Evolutionary conservation across 2,888 invertebrate genomes (phyloP), one percentile per base, ranked within the genome.

Genomic region (Drosophila longiperda): DNA sequence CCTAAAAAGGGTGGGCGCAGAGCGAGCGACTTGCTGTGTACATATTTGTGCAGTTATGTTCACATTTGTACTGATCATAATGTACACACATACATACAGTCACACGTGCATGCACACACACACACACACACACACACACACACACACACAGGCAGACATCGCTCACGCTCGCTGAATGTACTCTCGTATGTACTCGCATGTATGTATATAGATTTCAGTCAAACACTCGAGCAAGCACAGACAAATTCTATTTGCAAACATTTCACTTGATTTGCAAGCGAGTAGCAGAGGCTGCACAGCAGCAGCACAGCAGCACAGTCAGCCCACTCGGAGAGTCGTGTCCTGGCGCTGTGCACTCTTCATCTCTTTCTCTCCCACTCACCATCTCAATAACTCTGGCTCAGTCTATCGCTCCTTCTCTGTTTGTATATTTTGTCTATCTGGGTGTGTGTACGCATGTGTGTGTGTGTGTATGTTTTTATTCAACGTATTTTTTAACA

Each of bases 191-290:
- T 64, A 54, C 61, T 54, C 63, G 64, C 73, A 68, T 78, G 72
- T 78, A 75, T 90, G 85, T 78, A 87, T 90, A 85, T 90, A 83
- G 83, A 89, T 87, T 91, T 90, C 88, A 90, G 91, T 88, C 91
- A 91, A 91, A 90, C 91, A 92, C 92, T 92, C 91, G 83, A 90
- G 91, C 90, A 90, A 90, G 91, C 91, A 90, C 91, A 91, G 92
- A 91, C 91, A 91, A 91, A 91, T 91, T 91, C 92, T 92, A 92
- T 91, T 91, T 92, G 91, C 91, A 92, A 91, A 91, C 91, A 91
- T 91, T 91, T 92, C 92, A 91, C 91, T 91, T 91, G 92, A 91
- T 91, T 92, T 91, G 91, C 91, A 91, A 92, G 88, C 88, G 91
- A 92, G 83, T 80, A 83, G 78, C 78, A 83, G 75, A 75, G 71